These are phyloP conservation scores for Diadumene lineata DNA, from an alignment of 92 coral and sea anemone species.

Conservation along the genomic window DNA sequence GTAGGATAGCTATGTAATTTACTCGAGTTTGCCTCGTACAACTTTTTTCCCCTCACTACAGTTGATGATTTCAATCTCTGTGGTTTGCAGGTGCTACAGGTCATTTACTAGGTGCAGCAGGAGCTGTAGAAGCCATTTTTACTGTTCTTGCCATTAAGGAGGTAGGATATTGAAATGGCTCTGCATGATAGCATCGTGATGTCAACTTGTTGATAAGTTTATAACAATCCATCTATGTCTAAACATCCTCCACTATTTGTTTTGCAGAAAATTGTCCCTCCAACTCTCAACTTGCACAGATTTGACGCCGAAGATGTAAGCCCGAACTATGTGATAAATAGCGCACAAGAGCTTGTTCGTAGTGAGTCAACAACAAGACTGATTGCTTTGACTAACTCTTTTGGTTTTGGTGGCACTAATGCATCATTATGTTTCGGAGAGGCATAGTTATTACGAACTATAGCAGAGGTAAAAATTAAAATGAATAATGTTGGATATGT, in stretches of 20 bases:
- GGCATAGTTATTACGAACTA: not conserved
- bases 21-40: no score
- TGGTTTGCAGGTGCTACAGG: conserved; percentile 87
- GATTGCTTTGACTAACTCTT: conserved; percentile 89
- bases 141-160: conserved; percentile 68
- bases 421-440: conserved; percentile 91
- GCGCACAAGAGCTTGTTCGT: conserved; percentile 58
- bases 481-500: not conserved
- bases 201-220: not conserved
- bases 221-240: not conserved
- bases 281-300: conserved; percentile 82
- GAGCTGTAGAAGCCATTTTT: conserved; percentile 91
- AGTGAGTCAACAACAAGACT: conserved; percentile 33
- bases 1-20: no score
- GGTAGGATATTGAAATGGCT: conserved; percentile 34
- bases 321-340: conserved; percentile 78
- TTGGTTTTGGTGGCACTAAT: conserved; percentile 98
- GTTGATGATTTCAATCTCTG: no score
- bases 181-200: not conserved
- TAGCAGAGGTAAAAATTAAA: not conserved
- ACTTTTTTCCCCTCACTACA: no score
- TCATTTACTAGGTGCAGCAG: conserved; percentile 92
- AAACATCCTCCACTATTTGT: not conserved
- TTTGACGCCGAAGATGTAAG: conserved; percentile 75
- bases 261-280: conserved; percentile 81